Conservation (phyloP, 2,797 vertebrate genomes). For the Pogoniulus pusillus region DNA sequence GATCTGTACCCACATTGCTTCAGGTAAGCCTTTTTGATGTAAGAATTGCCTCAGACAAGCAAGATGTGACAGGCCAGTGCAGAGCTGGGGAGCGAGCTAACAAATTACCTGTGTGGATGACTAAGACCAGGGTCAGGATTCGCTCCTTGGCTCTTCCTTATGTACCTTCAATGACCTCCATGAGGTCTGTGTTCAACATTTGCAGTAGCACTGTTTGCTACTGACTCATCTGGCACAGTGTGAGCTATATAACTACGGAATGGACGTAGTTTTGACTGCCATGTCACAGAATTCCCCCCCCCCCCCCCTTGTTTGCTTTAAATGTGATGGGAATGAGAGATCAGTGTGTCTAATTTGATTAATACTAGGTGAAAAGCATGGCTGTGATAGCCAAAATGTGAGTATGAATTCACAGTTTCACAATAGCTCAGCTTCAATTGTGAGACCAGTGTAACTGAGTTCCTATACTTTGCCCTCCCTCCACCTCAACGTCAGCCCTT, state of each 20-base stretch:
- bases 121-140: neutral
- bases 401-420: neutral
- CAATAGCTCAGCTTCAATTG: neutral
- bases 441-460: slow-evolving; percentile 15
- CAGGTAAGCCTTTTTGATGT: neutral
- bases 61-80: slow-evolving; percentile 12
- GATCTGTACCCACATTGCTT: neutral
- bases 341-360: neutral
- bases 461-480: neutral
- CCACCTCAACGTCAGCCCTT: neutral
- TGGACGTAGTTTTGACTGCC: neutral
- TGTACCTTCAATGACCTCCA: neutral
- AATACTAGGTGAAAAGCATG: neutral
- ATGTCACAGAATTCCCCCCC: neutral
- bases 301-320: neutral
- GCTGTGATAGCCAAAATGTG: neutral
- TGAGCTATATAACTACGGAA: neutral
- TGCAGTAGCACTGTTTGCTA: neutral
- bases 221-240: neutral
- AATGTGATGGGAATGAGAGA: neutral
- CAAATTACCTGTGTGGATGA: neutral
- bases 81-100: neutral
- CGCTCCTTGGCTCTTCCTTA: neutral
- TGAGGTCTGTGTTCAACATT: neutral
- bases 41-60: neutral